phyloP scores from a whole-genome alignment of 2,113 vertebrate species.

The Eclectus roratus region DNA sequence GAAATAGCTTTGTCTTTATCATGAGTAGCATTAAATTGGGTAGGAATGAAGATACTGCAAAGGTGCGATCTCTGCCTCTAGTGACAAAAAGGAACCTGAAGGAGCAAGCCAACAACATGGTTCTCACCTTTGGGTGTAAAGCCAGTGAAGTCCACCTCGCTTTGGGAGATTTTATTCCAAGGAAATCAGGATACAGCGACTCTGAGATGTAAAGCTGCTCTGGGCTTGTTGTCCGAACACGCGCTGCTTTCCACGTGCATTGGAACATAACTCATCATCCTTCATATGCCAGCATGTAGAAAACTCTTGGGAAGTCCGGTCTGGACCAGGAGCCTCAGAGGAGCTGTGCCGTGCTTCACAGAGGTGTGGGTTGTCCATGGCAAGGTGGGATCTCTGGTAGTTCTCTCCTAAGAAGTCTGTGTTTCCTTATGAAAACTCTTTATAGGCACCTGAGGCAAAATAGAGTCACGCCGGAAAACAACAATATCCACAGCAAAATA shows the following conservation, averaged over 20 bases:
- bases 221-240: not conserved
- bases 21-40: not conserved
- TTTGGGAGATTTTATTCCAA: not conserved
- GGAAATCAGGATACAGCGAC: not conserved
- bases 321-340: not conserved
- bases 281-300: not conserved
- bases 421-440: not conserved
- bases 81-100: not conserved
- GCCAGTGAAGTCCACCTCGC: not conserved
- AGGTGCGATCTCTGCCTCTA: not conserved
- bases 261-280: not conserved
- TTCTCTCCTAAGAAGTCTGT: not conserved
- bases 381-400: not conserved
- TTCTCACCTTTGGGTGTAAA: not conserved
- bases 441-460: not conserved
- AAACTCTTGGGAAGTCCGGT: not conserved
- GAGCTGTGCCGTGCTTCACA: not conserved
- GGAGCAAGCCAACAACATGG: not conserved
- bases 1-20: constrained; percentile 14
- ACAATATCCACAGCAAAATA: constrained; percentile 25
- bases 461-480: not conserved
- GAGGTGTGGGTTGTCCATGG: not conserved
- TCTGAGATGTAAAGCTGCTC: not conserved
- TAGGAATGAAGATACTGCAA: not conserved
- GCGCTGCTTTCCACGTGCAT: not conserved